Evolutionary conservation across 1,140 invertebrate genomes (phyloP), one percentile per base, ranked within the genome.

Genomic region (Pseudachorutes palmiensis): DNA sequence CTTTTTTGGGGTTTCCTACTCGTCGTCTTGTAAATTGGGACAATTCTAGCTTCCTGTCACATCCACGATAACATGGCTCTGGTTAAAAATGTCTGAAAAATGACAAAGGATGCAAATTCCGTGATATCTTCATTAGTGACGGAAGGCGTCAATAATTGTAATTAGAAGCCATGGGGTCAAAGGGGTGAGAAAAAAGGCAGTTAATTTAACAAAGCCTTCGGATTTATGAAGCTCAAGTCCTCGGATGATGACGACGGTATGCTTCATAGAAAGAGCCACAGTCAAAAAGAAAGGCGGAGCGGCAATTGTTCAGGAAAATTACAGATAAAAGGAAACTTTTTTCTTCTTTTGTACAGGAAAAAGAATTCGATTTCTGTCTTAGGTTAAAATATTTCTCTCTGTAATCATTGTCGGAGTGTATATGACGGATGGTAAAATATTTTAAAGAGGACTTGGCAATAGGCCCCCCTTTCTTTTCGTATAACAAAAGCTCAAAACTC

Each of bases 321-420:
- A 71, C 66, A 68, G 66, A 71, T 68, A 64, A 49, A 64, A n/a
- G 51, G 51, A 19, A 19, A 55, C 24, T 55, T 55, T 55, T 55
- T 55, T 14, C 24, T 55, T 24, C 51, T 55, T 5, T 14, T 19
- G 12, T 55, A 16, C 24, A 16, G 31, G 66, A 60, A 66, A 67
- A 69, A 72, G 70, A 71, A 69, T 64, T 66, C 36, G 62, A 72
- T 72, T 72, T 69, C 66, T 71, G 65, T 61, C 41, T 64, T 66
- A 32, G 64, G 24, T 9, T 55, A 24, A 24, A 55, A 62, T 61
- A 61, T 45, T 65, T 67, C 60, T 68, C 61, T 64, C 67, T 69
- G 65, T 68, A 72, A 72, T 72, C 70, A 72, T 36, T 64, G 68
- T 70, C 68, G 59, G 68, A 60, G 29, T 36, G 22, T n/a, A n/a